Conservation (phyloP, 2,888 invertebrate species). For the Pachliopta kotzebuea region DNA sequence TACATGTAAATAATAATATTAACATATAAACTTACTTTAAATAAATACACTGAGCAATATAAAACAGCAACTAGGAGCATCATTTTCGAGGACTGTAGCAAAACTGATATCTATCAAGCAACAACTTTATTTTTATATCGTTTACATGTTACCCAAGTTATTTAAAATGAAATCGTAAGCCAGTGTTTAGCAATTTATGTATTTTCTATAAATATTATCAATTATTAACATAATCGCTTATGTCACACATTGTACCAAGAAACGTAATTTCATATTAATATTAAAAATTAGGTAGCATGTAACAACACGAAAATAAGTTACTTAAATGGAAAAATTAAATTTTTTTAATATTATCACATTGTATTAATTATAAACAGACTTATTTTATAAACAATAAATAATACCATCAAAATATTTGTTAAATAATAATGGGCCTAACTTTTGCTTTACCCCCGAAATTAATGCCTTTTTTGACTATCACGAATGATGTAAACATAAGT, state of each 20-base stretch:
- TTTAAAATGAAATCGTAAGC: constrained; percentile 12
- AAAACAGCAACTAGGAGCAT: constrained; percentile 25
- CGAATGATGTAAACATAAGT: too few species aligned
- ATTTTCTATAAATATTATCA: constrained; percentile 23
- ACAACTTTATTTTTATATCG: constrained; percentile 27
- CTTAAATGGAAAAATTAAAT: background rate
- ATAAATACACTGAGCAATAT: constrained; percentile 27
- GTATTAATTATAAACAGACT: background rate
- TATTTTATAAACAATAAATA: background rate
- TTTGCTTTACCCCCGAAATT: too few species aligned
- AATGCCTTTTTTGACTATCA: too few species aligned
- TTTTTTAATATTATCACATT: too few species aligned
- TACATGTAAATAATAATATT: too few species aligned
- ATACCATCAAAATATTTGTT: too few species aligned
- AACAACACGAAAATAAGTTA: background rate
- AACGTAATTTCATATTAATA: constrained; percentile 7
- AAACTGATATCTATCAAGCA: constrained; percentile 17
- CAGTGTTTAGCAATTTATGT: constrained; percentile 22
- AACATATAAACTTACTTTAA: constrained; percentile 31
- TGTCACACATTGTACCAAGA: constrained; percentile 8
- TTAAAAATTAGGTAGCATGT: background rate
- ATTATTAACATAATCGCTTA: constrained; percentile 18
- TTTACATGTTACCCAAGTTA: constrained; percentile 16
- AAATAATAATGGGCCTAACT: too few species aligned
- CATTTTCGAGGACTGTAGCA: constrained; percentile 22